Evolutionary conservation across 2,113 vertebrate species (phyloP).

Genomic region (Zeus faber): DNA sequence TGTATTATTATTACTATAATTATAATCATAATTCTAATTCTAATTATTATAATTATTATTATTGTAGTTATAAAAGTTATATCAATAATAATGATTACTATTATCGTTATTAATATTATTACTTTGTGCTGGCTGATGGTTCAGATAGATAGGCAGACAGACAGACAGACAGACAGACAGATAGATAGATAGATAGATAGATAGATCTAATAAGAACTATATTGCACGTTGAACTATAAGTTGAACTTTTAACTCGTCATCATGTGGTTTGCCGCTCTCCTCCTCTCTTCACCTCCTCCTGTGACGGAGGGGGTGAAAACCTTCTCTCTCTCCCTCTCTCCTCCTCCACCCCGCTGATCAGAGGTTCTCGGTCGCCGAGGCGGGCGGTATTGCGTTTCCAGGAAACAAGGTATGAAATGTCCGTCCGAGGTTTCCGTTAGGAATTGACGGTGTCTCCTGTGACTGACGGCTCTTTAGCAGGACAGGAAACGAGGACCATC

Average conservation of each 20-base stretch:
- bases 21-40: no score
- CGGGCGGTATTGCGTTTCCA: slow-evolving; percentile 51
- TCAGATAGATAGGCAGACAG: neutral
- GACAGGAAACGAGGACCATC: slow-evolving; percentile 46
- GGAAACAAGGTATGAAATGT: slow-evolving; percentile 63
- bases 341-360: slow-evolving; percentile 45
- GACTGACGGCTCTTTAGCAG: slow-evolving; percentile 47
- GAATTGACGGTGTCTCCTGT: slow-evolving; percentile 39
- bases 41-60: no score
- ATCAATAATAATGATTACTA: neutral
- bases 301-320: slow-evolving; percentile 35
- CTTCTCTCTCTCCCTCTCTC: slow-evolving; percentile 28
- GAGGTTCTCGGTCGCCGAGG: slow-evolving; percentile 12
- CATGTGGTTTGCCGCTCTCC: neutral
- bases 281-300: slow-evolving; percentile 24
- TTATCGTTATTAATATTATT: no score
- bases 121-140: neutral
- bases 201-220: no score
- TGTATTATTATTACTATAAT: no score
- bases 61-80: no score
- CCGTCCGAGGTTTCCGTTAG: slow-evolving; percentile 45
- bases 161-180: slow-evolving; percentile 5
- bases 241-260: neutral
- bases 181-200: no score
- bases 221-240: neutral